These are phyloP conservation scores for Sphaerophoria rueppellii DNA, from an alignment of 2,888 invertebrate genomes.

Conservation along the genomic window DNA sequence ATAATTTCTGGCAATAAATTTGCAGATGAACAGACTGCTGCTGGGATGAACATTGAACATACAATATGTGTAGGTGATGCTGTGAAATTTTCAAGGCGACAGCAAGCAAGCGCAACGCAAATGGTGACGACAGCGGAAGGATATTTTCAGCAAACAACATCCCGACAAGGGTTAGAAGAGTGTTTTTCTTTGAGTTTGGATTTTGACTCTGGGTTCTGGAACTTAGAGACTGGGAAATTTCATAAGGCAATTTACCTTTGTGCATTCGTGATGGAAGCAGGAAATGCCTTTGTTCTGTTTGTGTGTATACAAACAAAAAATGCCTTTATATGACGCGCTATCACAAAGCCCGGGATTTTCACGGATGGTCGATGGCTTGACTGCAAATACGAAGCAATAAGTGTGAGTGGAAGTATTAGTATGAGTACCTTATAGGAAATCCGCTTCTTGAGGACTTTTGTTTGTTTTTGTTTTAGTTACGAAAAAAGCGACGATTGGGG, in stretches of 20 bases:
- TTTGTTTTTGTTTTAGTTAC: constrained; percentile 52
- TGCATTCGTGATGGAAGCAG: constrained; percentile 69
- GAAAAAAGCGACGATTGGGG: not conserved
- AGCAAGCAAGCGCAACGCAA: not conserved
- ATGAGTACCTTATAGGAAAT: constrained; percentile 68
- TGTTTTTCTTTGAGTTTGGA: not conserved
- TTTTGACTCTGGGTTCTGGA: not conserved
- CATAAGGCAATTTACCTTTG: constrained; percentile 71
- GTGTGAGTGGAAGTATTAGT: no score
- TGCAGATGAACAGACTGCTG: constrained; percentile 68
- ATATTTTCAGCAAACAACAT: constrained; percentile 58
- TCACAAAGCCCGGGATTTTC: constrained; percentile 66
- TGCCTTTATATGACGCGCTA: constrained; percentile 59
- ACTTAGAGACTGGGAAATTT: constrained; percentile 9
- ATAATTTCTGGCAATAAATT: constrained; percentile 76
- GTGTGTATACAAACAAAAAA: constrained; percentile 60
- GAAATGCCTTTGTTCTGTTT: constrained; percentile 69
- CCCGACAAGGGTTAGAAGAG: constrained; percentile 45
- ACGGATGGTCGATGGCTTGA: constrained; percentile 69
- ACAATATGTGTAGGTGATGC: not conserved
- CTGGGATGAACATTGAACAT: constrained; percentile 42
- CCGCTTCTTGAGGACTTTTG: constrained; percentile 66
- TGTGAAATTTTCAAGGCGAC: constrained; percentile 1
- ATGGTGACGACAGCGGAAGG: constrained; percentile 36
- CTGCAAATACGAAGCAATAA: not conserved